Conservation (phyloP, 2,797 vertebrate genomes). For the Melanogrammus aeglefinus region DNA sequence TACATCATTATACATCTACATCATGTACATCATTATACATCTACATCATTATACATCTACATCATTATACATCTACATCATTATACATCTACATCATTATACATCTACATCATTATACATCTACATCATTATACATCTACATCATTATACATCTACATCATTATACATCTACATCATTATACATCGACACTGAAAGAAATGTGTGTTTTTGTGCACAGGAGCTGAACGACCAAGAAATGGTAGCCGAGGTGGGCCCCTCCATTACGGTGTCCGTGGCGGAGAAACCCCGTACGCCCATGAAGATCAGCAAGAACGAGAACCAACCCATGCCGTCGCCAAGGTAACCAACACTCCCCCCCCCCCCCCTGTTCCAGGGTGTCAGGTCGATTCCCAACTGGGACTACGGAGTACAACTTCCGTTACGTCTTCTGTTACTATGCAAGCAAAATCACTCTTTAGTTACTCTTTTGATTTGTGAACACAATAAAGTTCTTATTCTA, state of each 20-base stretch:
- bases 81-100: slow-evolving; percentile 1
- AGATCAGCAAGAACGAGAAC: slow-evolving; percentile 77
- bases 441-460: no score
- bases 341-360: slow-evolving; percentile 49
- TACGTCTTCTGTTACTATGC: no score
- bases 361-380: not conserved
- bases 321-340: slow-evolving; percentile 81
- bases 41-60: not conserved
- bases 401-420: no score
- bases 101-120: no score
- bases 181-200: slow-evolving; percentile 9
- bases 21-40: not conserved
- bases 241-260: slow-evolving; percentile 74
- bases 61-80: no score
- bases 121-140: no score
- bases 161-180: no score
- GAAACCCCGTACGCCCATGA: slow-evolving; percentile 84
- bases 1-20: no score
- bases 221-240: slow-evolving; percentile 79
- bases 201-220: slow-evolving; percentile 66
- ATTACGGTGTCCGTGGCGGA: slow-evolving; percentile 81
- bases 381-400: no score
- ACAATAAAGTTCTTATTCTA: no score
- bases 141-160: no score
- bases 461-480: not conserved